Conservation (phyloP, 2,797 vertebrate species). For the Echiichthys vipera region DNA sequence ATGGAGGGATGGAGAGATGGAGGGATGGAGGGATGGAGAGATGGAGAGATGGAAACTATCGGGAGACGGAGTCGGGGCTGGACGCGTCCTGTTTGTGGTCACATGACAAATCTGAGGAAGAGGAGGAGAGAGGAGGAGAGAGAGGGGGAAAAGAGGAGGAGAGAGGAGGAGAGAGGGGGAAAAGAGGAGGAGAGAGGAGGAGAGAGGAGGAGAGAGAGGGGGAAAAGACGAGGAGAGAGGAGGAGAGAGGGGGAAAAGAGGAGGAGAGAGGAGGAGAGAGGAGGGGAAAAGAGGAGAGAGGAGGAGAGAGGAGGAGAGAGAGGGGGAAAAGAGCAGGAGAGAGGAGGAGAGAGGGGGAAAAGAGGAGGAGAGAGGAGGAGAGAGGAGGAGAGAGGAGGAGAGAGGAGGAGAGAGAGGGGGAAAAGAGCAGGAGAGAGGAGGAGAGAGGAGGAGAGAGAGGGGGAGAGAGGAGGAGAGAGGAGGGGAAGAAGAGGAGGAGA, state of each 20-base stretch:
- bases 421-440: too few relatives aligned
- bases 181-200: too few relatives aligned
- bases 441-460: conserved; percentile 5
- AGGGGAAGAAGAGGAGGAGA: too few relatives aligned
- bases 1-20: too few relatives aligned
- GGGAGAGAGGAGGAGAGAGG: too few relatives aligned
- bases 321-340: conserved; percentile 22
- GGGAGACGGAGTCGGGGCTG: conserved; percentile 78
- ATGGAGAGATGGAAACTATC: conserved; percentile 56
- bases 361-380: too few relatives aligned
- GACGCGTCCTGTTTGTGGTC: conserved; percentile 66
- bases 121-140: background rate
- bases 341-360: too few relatives aligned
- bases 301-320: too few relatives aligned
- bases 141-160: background rate
- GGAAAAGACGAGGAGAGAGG: too few relatives aligned
- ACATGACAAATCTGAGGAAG: conserved; percentile 68
- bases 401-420: conserved; percentile 23
- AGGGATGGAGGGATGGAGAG: too few relatives aligned
- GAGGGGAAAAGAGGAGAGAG: too few relatives aligned
- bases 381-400: background rate
- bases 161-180: background rate
- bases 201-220: conserved; percentile 1
- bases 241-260: too few relatives aligned
- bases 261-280: background rate